These are phyloP conservation scores for Omphaloscelis lunosa DNA, from an alignment of 2,888 invertebrate genomes.

Conservation along the genomic window DNA sequence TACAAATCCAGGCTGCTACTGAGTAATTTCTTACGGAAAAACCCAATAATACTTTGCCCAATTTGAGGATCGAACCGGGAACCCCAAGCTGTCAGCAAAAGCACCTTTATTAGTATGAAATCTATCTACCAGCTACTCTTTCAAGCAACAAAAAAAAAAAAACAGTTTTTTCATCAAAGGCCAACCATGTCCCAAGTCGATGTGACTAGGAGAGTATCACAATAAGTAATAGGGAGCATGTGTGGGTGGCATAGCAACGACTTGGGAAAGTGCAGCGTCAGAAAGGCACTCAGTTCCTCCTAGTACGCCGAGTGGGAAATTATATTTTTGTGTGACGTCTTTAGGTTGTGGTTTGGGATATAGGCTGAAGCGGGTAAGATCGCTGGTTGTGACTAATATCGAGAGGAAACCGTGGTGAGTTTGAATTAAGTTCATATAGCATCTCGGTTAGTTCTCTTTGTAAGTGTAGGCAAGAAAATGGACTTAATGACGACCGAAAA, in stretches of 20 bases:
- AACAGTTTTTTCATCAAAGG: conserved; percentile 4
- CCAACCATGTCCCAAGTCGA: conserved; percentile 16
- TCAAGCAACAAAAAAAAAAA: too few relatives aligned
- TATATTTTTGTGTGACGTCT: conserved; percentile 75
- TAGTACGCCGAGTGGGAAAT: conserved; percentile 68
- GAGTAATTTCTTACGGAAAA: too few relatives aligned
- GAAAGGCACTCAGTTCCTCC: conserved; percentile 67
- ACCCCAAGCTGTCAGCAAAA: too few relatives aligned
- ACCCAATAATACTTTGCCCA: too few relatives aligned
- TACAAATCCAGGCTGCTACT: too few relatives aligned
- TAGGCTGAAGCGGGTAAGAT: not conserved
- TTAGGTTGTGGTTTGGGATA: conserved; percentile 58
- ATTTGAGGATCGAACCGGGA: too few relatives aligned
- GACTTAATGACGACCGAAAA: not conserved
- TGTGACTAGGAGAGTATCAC: conserved; percentile 14
- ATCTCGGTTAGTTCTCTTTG: too few relatives aligned
- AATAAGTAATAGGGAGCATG: conserved; percentile 38
- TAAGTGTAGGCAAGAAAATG: too few relatives aligned
- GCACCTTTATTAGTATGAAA: too few relatives aligned
- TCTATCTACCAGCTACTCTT: not conserved
- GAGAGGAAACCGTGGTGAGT: not conserved
- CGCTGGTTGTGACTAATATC: accelerated
- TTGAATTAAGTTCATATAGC: not conserved
- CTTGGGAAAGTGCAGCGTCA: conserved; percentile 68
- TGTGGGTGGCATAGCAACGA: conserved; percentile 40